These are phyloP conservation scores for Neuroscelio doddi DNA, from an alignment of 2,888 invertebrate genomes.

Conservation along the genomic window DNA sequence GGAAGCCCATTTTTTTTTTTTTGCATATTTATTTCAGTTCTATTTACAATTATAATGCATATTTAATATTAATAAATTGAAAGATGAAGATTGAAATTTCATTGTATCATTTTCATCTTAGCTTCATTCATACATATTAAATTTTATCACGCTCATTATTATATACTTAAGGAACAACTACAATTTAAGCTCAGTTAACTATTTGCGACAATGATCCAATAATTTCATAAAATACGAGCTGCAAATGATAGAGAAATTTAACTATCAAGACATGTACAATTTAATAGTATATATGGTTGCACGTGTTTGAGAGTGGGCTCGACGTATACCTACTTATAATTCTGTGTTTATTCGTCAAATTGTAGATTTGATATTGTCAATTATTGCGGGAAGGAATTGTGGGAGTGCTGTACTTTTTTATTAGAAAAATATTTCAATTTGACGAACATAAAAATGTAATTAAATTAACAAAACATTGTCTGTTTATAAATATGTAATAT, in stretches of 20 bases:
- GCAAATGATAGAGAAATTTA: not conserved
- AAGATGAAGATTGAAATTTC: too few species aligned
- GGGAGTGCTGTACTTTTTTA: too few species aligned
- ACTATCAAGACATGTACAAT: not conserved
- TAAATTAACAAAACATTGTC: too few species aligned
- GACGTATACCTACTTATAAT: not conserved
- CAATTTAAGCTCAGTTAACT: conserved; percentile 23
- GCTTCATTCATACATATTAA: not conserved
- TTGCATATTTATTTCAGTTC: too few species aligned
- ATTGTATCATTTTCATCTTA: not conserved
- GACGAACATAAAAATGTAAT: too few species aligned
- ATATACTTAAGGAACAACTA: not conserved
- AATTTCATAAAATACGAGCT: conserved; percentile 16
- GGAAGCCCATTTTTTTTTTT: too few species aligned
- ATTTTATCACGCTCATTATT: not conserved
- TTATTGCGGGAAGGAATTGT: not conserved
- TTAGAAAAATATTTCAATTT: too few species aligned
- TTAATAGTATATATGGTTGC: conserved; percentile 12
- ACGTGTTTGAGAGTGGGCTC: conserved; percentile 15
- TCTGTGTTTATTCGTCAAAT: conserved; percentile 1
- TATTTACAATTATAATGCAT: too few species aligned
- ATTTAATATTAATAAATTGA: too few species aligned
- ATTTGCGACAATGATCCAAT: conserved; percentile 36
- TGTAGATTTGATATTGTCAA: conserved; percentile 20
- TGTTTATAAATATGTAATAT: too few species aligned